Percentiles rank a stretch among this genome's conserved stretches.
phyloP scores from a whole-genome alignment of 2,113 vertebrate species.

The Mirounga angustirostris region DNA sequence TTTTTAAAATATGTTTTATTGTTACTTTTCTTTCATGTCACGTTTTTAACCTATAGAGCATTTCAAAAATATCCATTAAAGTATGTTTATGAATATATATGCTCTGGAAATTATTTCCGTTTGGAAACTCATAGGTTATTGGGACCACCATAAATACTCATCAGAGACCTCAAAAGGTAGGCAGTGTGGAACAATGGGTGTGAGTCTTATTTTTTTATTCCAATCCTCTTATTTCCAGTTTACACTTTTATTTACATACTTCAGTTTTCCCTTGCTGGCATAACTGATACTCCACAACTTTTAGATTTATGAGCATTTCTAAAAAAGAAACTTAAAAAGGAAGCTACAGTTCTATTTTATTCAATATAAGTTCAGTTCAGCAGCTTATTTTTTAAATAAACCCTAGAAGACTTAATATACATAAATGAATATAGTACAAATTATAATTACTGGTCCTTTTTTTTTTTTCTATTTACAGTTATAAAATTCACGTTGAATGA shows the following conservation, averaged over 20 bases:
- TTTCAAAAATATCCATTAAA: slow-evolving; percentile 54
- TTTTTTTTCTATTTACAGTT: slow-evolving; percentile 24
- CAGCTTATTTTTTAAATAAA: slow-evolving; percentile 29
- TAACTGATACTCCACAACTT: not conserved
- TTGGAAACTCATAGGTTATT: not conserved
- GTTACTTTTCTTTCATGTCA: slow-evolving; percentile 80
- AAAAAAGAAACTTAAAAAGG: slow-evolving; percentile 40
- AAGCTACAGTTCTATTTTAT: slow-evolving; percentile 9
- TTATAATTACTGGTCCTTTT: not conserved
- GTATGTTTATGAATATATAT: not conserved
- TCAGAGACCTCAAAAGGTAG: not conserved
- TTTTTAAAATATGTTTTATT: slow-evolving; percentile 84
- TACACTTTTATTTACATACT: not conserved
- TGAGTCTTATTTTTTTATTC: not conserved
- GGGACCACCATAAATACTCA: not conserved
- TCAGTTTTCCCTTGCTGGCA: not conserved
- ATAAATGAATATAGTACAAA: not conserved
- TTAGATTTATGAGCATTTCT: not conserved
- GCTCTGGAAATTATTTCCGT: not conserved
- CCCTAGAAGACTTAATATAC: slow-evolving; percentile 2
- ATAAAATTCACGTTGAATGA: slow-evolving; percentile 32
- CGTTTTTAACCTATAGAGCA: slow-evolving; percentile 30
- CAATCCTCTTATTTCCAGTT: not conserved
- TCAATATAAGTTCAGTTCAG: not conserved
- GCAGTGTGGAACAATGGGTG: not conserved